A percentile compares a stretch with the other conserved stretches of the same genome.
Evolutionary conservation across 2,888 invertebrate genomes (phyloP).

Genomic region (Ischnura elegans): DNA sequence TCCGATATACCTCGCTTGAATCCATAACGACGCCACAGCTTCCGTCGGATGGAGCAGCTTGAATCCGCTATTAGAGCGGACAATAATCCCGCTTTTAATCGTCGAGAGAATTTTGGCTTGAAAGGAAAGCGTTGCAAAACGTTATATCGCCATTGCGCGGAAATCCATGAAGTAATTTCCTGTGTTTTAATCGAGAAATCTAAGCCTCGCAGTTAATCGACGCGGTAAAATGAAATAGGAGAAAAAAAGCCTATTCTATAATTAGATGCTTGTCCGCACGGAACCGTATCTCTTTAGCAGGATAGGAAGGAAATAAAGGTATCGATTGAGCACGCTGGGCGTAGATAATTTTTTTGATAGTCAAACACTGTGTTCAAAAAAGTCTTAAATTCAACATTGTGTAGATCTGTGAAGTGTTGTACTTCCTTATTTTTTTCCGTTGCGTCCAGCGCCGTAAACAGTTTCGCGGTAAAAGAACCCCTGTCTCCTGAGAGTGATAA

Average conservation of each 20-base stretch:
- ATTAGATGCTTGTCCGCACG: background rate
- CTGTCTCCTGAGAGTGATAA: background rate
- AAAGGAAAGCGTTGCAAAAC: background rate
- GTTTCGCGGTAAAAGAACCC: background rate
- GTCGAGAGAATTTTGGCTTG: background rate
- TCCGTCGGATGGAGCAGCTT: background rate
- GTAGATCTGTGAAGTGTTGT: background rate
- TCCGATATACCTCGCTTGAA: no score
- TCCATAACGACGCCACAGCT: background rate
- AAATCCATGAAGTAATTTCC: background rate
- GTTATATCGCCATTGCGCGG: background rate
- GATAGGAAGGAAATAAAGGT: background rate
- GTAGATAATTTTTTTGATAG: background rate
- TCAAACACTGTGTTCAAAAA: background rate
- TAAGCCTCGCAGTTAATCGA: background rate
- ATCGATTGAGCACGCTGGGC: background rate
- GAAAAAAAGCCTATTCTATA: background rate
- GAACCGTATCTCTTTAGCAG: background rate
- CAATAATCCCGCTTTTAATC: slow-evolving; percentile 9
- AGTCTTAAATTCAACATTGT: background rate
- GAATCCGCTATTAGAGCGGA: background rate
- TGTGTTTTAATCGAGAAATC: background rate
- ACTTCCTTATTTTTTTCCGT: background rate
- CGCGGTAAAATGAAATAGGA: background rate
- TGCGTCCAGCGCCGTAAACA: background rate